Base-by-base conservation (phyloP, 2,888 invertebrate genomes). In the Nebria salina region DNA sequence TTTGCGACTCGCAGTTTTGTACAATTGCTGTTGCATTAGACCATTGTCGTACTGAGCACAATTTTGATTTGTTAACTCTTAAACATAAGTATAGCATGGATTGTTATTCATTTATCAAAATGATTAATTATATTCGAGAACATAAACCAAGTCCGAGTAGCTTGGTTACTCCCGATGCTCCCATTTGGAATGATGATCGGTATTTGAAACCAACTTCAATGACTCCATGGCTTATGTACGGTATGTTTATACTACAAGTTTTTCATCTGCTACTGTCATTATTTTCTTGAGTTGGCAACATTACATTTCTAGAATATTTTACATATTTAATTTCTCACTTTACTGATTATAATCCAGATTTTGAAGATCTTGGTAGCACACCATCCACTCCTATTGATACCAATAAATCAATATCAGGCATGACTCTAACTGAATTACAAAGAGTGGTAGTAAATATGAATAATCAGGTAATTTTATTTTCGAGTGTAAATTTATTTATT, bases 141-240 rank as follows among this genome's bases (percentile, higher is more conserved):
- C 91, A 92, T 76, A 93, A 93, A 83, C 89, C 93, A 1, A 89
- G 88, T 75, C 89, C 94, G 0, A 91, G 92, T 82, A 90, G 91
- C 70, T 88, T 94, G 70, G 90, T 91, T 83, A 88, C 89, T 6
- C 85, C 92, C 15, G 88, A 90, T 72, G 87, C 89, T 82, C 89
- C 91, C 1, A 87, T 92, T 5, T 97, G 96, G 96, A 91, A 92
- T 11, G 93, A 93, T 85, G 96, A 96, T 79, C 92, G 92, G 84
- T 97, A 95, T 87, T 90, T 97, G 82, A 94, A 93, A 86, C 96
- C 97, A 0, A 91, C 93, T 4, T 92, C 93, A 83, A 92, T 94
- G 86, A 97, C 97, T 87, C 92, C 94, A 9, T 95, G 96, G 95
- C 88, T 97, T 68, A 95, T 94, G 92, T 95, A 93, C 87, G 97